Evolutionary conservation across 2,797 vertebrate genomes (phyloP).

Genomic region (Lithobates pipiens): DNA sequence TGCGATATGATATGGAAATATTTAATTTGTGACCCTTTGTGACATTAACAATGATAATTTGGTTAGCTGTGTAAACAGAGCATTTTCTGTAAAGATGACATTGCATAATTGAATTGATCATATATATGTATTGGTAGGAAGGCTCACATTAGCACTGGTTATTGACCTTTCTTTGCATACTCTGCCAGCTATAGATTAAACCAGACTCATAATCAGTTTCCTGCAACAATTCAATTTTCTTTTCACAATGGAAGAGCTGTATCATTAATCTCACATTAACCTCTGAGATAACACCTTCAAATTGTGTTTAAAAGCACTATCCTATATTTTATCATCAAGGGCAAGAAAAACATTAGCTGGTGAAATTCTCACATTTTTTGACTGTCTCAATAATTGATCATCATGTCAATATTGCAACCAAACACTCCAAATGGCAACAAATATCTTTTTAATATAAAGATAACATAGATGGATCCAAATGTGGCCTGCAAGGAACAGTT

Average conservation of each 20-base stretch:
- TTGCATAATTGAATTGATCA: background rate
- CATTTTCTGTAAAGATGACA: background rate
- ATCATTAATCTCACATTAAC: conserved; percentile 47
- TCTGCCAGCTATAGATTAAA: background rate
- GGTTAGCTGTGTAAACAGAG: background rate
- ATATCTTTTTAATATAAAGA: background rate
- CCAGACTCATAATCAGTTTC: conserved; percentile 9
- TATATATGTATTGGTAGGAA: background rate
- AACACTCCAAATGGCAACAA: background rate
- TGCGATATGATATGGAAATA: background rate
- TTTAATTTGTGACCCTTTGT: conserved; percentile 5
- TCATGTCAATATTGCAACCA: background rate
- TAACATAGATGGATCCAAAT: no score
- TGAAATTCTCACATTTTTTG: background rate
- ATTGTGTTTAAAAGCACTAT: background rate
- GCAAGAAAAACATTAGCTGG: background rate
- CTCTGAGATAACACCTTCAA: conserved; percentile 15
- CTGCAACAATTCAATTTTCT: conserved; percentile 49
- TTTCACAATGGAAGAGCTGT: conserved; percentile 40
- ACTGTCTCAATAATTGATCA: background rate
- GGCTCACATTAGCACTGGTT: background rate
- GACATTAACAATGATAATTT: background rate
- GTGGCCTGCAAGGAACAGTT: no score
- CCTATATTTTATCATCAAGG: background rate
- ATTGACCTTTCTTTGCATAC: conserved; percentile 20